A percentile compares a stretch with the other conserved stretches of the same genome.
Evolutionary conservation across 1,140 invertebrate genomes (phyloP).

Genomic region (Zaprionus ornatus): DNA sequence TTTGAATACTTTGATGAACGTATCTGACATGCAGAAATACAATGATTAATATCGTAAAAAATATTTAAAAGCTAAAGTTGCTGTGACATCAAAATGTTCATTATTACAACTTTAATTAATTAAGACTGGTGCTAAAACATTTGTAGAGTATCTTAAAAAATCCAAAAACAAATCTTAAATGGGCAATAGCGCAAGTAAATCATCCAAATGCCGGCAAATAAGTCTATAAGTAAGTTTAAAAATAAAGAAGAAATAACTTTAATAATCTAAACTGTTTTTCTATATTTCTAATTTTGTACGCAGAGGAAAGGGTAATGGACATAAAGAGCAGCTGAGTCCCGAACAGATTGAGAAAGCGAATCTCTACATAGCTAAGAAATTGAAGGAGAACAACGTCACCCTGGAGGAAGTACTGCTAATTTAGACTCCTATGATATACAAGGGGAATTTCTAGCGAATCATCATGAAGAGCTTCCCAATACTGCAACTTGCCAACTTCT

Average conservation of each 20-base stretch:
- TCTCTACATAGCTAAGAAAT: slow-evolving; percentile 15
- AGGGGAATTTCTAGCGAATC: too few species aligned
- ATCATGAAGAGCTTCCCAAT: too few species aligned
- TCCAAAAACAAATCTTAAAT: slow-evolving; percentile 57
- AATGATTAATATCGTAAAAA: too few species aligned
- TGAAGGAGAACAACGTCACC: slow-evolving; percentile 29
- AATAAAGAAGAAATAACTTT: slow-evolving; percentile 12
- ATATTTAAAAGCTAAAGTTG: too few species aligned
- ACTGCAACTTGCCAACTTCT: too few species aligned
- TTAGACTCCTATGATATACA: not conserved
- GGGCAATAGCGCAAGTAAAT: slow-evolving; percentile 25
- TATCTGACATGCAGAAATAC: too few species aligned
- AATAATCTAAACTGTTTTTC: not conserved
- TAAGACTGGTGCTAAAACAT: too few species aligned
- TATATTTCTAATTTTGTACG: slow-evolving; percentile 52
- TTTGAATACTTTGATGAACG: too few species aligned
- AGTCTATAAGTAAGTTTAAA: slow-evolving; percentile 2
- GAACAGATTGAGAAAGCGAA: slow-evolving; percentile 45
- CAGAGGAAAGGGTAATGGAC: slow-evolving; percentile 53
- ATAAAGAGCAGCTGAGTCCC: slow-evolving; percentile 55
- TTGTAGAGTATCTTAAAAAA: slow-evolving; percentile 54
- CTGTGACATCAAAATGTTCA: too few species aligned
- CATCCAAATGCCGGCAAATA: slow-evolving; percentile 40
- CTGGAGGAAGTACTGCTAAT: slow-evolving; percentile 33
- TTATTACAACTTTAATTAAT: too few species aligned